Conservation (phyloP, 1,140 invertebrate genomes). For the Pogonus chalceus region DNA sequence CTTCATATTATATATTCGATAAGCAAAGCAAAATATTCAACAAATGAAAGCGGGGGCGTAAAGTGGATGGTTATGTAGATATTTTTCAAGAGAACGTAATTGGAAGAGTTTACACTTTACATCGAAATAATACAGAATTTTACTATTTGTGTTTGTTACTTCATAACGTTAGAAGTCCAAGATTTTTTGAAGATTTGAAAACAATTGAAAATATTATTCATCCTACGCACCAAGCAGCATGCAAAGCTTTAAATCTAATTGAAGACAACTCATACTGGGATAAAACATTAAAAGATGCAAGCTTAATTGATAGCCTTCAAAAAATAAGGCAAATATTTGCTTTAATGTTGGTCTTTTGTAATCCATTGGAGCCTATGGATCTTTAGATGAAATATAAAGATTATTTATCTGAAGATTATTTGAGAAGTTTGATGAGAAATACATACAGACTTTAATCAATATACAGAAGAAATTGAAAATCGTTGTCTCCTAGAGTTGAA, state of each 20-base stretch:
- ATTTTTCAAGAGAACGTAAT: constrained; percentile 26
- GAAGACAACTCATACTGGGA: not conserved
- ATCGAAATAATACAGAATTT: constrained; percentile 31
- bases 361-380: not conserved
- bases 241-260: constrained; percentile 21
- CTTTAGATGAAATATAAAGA: not conserved
- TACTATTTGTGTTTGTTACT: constrained; percentile 35
- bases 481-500: no score
- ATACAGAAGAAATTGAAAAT: no score
- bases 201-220: constrained; percentile 32
- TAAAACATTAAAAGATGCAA: not conserved
- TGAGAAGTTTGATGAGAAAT: no score
- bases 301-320: not conserved
- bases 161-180: constrained; percentile 32
- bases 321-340: not conserved
- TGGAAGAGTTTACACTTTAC: constrained; percentile 33
- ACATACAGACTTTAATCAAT: no score
- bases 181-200: constrained; percentile 31
- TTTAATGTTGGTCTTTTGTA: not conserved
- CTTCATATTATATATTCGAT: constrained; percentile 36
- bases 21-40: constrained; percentile 27
- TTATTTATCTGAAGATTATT: not conserved
- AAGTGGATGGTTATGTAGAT: constrained; percentile 22
- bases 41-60: constrained; percentile 29
- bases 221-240: constrained; percentile 33